Percentiles rank a stretch among this genome's conserved stretches.
These are phyloP conservation scores for Gyps fulvus DNA, from an alignment of 2,113 vertebrate species.

Conservation along the genomic window DNA sequence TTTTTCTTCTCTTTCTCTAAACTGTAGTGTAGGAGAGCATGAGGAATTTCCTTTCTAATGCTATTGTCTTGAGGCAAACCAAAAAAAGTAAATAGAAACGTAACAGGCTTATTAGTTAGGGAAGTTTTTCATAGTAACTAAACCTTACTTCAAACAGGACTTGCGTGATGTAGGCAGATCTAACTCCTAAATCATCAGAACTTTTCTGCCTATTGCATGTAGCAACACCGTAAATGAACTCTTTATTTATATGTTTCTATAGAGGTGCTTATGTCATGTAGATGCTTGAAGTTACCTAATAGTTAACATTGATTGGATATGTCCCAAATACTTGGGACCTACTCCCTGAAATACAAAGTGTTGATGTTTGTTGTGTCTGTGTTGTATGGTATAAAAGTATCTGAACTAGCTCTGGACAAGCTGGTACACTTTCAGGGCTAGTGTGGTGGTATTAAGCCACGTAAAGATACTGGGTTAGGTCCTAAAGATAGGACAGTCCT, in stretches of 20 bases:
- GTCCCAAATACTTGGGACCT: neutral
- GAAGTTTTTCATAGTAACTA: neutral
- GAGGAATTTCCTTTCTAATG: neutral
- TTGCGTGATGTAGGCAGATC: neutral
- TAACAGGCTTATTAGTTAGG: neutral
- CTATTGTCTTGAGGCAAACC: neutral
- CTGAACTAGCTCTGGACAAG: neutral
- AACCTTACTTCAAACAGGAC: neutral
- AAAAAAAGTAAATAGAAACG: neutral
- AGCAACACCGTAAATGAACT: neutral
- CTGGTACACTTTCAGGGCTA: neutral
- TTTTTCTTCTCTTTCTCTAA: neutral
- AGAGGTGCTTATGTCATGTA: neutral
- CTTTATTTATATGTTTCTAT: neutral
- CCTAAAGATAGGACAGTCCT: neutral
- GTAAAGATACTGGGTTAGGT: neutral
- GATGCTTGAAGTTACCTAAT: neutral
- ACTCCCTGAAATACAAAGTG: neutral
- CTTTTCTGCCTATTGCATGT: neutral
- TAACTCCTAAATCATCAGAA: neutral
- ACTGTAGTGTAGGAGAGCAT: neutral
- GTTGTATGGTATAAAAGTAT: fast-evolving
- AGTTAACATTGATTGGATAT: neutral
- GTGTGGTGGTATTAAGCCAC: neutral
- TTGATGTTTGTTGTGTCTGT: neutral